Base-by-base conservation (phyloP, 2,888 invertebrate genomes). In the Lasioglossum vierecki region DNA sequence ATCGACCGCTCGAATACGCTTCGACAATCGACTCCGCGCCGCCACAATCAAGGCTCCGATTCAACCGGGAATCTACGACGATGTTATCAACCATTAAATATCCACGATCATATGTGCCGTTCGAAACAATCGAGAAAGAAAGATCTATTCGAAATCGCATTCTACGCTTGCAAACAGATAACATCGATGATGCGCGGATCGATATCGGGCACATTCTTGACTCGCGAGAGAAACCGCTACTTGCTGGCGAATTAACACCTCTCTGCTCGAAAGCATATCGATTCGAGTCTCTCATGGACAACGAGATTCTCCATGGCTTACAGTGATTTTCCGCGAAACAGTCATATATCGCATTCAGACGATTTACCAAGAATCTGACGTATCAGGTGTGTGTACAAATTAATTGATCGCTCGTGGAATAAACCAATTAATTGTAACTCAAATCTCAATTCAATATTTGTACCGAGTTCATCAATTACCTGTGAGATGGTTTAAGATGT, bases 1-100 rank as follows among this genome's bases (percentile, higher is more conserved):
- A 89, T 89, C 88, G 79, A 85, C 83, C 85, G 68, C 72, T 79
- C 79, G 82, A 84, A 77, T 84, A 77, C 78, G 75, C 75, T 84
- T 84, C 80, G 85, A 78, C 81, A 73, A 85, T 85, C 85, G 78
- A 79, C 80, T 57, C 77, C 76, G 80, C 66, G 68, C 77, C 72
- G 76, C 57, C 77, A 76, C 80, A 78, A 84, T 84, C 84, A 80
- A 83, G 84, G 84, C 70, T 75, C 60, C 79, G 84, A 79, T 83
- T 84, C 79, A 84, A 26, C 41, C 78, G 53, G 8, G 63, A 30
- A 18, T 53, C 72, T 2, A 35, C 73, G 66, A 18, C 49, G 68
- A 44, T 66, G 60, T 82, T 84, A 74, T 74, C 77, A 49, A 70
- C 35, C 22, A 53, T 49, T 35, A 78, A 78, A 18, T 78, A 39